Evolutionary conservation across 2,797 vertebrate genomes (phyloP).

Genomic region (Helicolenus hilgendorfi): DNA sequence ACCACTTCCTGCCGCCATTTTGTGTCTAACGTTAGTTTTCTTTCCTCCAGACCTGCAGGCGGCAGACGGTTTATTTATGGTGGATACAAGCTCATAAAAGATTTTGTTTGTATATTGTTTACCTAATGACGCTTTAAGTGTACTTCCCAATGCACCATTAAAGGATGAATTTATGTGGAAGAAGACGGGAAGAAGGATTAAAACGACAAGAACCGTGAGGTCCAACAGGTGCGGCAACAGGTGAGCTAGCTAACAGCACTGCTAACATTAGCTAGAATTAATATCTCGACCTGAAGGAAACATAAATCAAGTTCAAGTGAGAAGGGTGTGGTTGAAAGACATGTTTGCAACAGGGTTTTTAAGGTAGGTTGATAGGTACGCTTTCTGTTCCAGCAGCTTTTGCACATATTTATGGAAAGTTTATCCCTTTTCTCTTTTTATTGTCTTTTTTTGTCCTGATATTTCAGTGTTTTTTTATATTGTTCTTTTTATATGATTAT

Average conservation of each 20-base stretch:
- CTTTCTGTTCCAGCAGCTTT: background rate
- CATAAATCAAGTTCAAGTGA: background rate
- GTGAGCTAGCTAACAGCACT: background rate
- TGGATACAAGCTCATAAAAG: rapidly evolving
- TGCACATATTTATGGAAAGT: too few species aligned
- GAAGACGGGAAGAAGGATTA: background rate
- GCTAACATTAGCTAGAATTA: background rate
- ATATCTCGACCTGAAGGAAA: background rate
- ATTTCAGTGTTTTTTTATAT: too few species aligned
- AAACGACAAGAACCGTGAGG: background rate
- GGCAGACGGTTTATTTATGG: too few species aligned
- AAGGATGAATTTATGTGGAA: background rate
- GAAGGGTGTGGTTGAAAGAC: background rate
- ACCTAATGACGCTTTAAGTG: rapidly evolving
- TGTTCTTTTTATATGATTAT: background rate
- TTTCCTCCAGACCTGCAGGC: too few species aligned
- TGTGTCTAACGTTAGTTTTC: background rate
- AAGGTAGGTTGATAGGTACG: background rate
- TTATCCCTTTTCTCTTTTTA: too few species aligned
- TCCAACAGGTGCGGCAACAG: background rate
- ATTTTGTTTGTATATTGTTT: background rate
- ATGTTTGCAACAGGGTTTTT: background rate
- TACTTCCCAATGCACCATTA: rapidly evolving
- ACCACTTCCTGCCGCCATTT: background rate
- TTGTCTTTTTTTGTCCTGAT: too few species aligned